Percentiles rank a stretch among this genome's conserved stretches.
phyloP scores from a whole-genome alignment of 2,797 vertebrate genomes.

The Tokudaia tokunoshimensis region DNA sequence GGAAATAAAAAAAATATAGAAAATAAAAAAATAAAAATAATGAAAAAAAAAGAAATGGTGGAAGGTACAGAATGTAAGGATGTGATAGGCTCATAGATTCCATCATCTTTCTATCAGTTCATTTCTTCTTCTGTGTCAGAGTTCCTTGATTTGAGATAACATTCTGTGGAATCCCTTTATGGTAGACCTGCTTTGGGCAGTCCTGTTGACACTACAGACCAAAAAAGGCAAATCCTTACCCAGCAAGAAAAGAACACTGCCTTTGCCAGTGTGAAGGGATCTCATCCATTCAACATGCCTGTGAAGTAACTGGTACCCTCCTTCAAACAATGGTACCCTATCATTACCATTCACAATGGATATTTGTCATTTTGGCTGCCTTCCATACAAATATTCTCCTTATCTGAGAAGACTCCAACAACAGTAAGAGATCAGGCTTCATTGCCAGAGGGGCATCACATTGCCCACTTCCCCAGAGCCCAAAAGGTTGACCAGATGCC shows the following conservation, averaged over 20 bases:
- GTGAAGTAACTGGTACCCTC: not conserved
- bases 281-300: not conserved
- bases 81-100: not conserved
- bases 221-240: not conserved
- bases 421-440: not conserved
- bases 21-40: too few relatives aligned
- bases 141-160: not conserved
- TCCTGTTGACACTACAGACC: not conserved
- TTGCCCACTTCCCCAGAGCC: too few relatives aligned
- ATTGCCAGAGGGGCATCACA: not conserved
- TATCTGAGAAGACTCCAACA: not conserved
- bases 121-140: not conserved
- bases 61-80: not conserved
- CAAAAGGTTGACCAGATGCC: not conserved
- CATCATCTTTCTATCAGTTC: not conserved
- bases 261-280: not conserved
- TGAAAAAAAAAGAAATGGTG: not conserved
- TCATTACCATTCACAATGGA: not conserved
- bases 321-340: not conserved
- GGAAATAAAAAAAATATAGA: too few relatives aligned
- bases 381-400: not conserved
- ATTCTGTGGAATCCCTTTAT: not conserved
- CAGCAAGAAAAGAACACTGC: not conserved
- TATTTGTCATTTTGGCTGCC: not conserved
- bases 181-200: not conserved